phyloP scores from a whole-genome alignment of 92 coral and sea anemone species.

The Heteractis magnifica region DNA sequence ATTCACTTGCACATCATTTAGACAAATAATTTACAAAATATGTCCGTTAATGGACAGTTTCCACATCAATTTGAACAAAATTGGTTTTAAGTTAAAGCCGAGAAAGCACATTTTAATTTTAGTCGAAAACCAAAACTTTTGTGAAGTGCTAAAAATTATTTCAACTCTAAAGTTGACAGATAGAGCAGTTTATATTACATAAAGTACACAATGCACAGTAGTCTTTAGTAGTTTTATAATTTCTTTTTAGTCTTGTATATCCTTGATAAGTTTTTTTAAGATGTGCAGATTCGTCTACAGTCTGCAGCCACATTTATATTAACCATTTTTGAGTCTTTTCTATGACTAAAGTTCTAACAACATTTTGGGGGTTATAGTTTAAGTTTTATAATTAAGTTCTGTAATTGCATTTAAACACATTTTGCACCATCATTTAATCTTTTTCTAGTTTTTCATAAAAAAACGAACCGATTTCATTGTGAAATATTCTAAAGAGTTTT shows the following conservation, averaged over 20 bases:
- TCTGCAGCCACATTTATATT: neutral
- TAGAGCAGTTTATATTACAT: neutral
- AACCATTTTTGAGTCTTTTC: neutral
- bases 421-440: neutral
- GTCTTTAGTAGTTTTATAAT: neutral
- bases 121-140: neutral
- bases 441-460: neutral
- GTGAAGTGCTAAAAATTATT: neutral
- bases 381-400: too few species aligned
- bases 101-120: neutral
- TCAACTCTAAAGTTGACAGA: neutral
- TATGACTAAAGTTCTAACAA: too few species aligned
- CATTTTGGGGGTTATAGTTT: too few species aligned
- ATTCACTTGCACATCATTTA: neutral
- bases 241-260: neutral
- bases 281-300: too few species aligned
- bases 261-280: too few species aligned
- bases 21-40: neutral
- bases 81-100: neutral
- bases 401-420: too few species aligned
- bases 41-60: conserved; percentile 24
- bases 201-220: neutral
- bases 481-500: conserved; percentile 21
- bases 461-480: conserved; percentile 18
- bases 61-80: conserved; percentile 7